Conservation (phyloP, 2,888 invertebrate species). For the Aethes cnicana region DNA sequence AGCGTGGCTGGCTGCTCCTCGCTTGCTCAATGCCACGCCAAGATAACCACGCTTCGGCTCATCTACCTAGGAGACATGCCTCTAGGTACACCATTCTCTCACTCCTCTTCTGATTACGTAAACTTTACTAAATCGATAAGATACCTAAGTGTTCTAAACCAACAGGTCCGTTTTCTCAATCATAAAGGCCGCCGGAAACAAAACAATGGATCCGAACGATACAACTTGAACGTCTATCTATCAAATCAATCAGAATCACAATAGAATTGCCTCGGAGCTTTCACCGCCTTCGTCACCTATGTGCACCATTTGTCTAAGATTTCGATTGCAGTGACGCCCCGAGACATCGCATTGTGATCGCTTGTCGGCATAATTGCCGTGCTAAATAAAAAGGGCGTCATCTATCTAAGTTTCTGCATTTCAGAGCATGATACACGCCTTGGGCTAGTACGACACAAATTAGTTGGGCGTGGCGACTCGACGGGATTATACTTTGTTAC, state of each 20-base stretch:
- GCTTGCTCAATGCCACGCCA: slow-evolving; percentile 25
- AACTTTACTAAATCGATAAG: no score
- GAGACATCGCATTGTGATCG: slow-evolving; percentile 36
- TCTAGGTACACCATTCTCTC: not conserved
- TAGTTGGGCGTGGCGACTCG: no score
- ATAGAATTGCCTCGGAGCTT: slow-evolving; percentile 63
- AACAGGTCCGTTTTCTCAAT: slow-evolving; percentile 42
- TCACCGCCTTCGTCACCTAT: slow-evolving; percentile 51
- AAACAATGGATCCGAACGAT: slow-evolving; percentile 62
- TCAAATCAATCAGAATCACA: slow-evolving; percentile 64
- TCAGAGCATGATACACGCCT: no score
- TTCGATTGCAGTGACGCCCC: slow-evolving; percentile 46
- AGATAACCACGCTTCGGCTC: not conserved
- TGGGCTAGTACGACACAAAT: no score
- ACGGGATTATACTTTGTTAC: not conserved
- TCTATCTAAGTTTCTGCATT: no score
- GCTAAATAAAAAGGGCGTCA: no score
- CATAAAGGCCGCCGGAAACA: slow-evolving; percentile 53
- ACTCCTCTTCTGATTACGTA: slow-evolving; percentile 4
- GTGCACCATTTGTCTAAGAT: slow-evolving; percentile 57
- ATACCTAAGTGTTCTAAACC: no score
- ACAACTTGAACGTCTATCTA: slow-evolving; percentile 55
- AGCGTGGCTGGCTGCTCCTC: slow-evolving; percentile 31
- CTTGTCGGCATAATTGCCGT: slow-evolving; percentile 4
- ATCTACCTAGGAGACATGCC: not conserved